Percentiles rank a stretch among this genome's conserved stretches.
Evolutionary conservation across 2,113 vertebrate species (phyloP).

Genomic region (Antigone vipio): DNA sequence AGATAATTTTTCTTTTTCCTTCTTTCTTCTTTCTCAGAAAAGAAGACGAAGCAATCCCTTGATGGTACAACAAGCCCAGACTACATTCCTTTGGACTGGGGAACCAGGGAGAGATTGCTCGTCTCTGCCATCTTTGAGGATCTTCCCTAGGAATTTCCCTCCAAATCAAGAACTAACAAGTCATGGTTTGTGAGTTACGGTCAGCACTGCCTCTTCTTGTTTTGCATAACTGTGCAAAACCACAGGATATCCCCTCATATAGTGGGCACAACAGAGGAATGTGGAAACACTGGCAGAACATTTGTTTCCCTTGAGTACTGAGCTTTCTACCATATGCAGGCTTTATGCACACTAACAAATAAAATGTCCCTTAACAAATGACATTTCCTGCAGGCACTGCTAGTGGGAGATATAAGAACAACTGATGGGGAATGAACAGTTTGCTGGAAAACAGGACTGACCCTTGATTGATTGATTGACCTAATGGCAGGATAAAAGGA

Average conservation of each 20-base stretch:
- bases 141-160: background rate
- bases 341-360: background rate
- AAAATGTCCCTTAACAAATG: background rate
- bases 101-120: background rate
- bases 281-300: background rate
- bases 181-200: background rate
- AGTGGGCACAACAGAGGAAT: background rate
- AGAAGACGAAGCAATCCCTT: background rate
- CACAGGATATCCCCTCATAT: background rate
- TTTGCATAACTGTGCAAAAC: background rate
- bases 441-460: background rate
- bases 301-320: background rate
- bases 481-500: background rate
- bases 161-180: background rate
- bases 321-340: background rate
- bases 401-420: background rate
- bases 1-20: background rate
- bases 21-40: background rate
- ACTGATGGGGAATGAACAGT: background rate
- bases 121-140: background rate
- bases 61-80: background rate
- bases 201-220: background rate
- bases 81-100: background rate
- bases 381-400: background rate
- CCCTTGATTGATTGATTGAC: background rate